Evolutionary conservation across 2,113 vertebrate species (phyloP).

Genomic region (Indri indri): DNA sequence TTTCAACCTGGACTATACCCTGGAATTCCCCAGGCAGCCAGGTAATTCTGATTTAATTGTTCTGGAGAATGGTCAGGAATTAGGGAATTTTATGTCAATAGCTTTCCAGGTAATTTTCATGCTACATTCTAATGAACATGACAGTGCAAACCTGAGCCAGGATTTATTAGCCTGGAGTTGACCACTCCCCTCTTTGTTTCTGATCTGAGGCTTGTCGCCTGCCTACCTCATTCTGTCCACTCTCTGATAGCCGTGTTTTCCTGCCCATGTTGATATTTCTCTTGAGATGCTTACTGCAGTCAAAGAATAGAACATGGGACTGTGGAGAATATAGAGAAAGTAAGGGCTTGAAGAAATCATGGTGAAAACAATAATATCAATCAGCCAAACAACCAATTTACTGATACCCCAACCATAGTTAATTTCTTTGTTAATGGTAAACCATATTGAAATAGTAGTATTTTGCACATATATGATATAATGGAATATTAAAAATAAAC

Average conservation of each 20-base stretch:
- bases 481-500: conserved; percentile 14
- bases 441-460: not conserved
- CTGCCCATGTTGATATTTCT: not conserved
- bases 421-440: not conserved
- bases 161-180: not conserved
- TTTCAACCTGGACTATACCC: not conserved
- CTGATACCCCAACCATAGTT: not conserved
- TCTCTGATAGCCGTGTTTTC: not conserved
- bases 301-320: not conserved
- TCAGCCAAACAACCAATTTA: not conserved
- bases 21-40: not conserved
- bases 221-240: not conserved
- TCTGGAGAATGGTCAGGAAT: not conserved
- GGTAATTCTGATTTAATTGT: not conserved
- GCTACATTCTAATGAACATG: not conserved
- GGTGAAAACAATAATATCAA: not conserved
- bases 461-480: not conserved
- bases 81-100: not conserved
- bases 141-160: not conserved
- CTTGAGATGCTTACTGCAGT: not conserved
- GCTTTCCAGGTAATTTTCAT: not conserved
- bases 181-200: not conserved
- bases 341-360: not conserved
- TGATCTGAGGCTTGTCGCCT: not conserved
- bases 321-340: not conserved